Evolutionary conservation across 23 tunicate species (phyloP), one percentile per base, ranked within the genome.

Genomic region (Trididemnum miniatum): DNA sequence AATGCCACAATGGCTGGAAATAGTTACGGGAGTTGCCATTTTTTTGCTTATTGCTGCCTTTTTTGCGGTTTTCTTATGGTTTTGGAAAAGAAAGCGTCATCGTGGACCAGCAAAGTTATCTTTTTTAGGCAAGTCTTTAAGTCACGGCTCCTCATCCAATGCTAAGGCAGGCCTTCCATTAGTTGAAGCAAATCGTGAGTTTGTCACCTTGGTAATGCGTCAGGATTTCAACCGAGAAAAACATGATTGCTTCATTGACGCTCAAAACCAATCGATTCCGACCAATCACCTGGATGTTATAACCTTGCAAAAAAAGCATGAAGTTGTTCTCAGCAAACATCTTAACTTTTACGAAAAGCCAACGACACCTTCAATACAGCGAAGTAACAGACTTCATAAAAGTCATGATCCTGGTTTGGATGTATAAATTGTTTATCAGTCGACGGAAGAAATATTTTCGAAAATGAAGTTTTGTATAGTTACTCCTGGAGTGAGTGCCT

Each of bases 151-250:
- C 25, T 18, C n/a, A 63, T 5, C 28, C 25, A 22, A 38, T 24
- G 30, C 4, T 31, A 69, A 31, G 28, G 26, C n/a, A 15, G 65
- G 79, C 65, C 20, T 50, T 5, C 86, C 91, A 5, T 18, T 87
- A 15, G 74, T 65, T 34, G 80, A 85, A 62, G 96, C 96, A 0
- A 88, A 82, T 57, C 35, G 44, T 23, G 96, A 90, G 37, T 90
- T 90, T 57, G 96, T 90, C 39, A 85, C 96, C 23, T 33, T 90
- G 62, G 76, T 90, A 80, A 60, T 81, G 31, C 78, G 83, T 20
- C 73, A 51, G 2, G 81, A 84, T 25, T 20, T 73, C 1, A 18
- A 18, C 5, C 26, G n/a, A 20, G 25, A 63, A 18, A n/a, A 49
- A 49, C 57, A 49, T 18, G 57, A 49, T 49, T n/a, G n/a, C n/a